Evolutionary conservation across 2,888 invertebrate genomes (phyloP).

Genomic region (Habrosyne pyritoides): DNA sequence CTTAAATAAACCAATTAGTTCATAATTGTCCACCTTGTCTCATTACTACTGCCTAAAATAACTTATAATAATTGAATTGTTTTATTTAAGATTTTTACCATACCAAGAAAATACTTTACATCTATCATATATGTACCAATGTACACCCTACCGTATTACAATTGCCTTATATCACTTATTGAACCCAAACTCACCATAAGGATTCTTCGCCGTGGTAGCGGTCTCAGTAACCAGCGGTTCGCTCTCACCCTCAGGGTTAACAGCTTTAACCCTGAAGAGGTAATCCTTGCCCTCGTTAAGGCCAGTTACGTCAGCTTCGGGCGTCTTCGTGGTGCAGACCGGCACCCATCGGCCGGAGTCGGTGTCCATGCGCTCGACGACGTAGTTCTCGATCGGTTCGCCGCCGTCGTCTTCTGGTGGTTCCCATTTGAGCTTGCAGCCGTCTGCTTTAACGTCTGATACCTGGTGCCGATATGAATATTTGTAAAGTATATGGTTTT

Average conservation of each 20-base stretch:
- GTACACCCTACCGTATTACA: too few relatives aligned
- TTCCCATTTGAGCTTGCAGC: constrained; percentile 97
- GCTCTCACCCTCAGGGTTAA: constrained; percentile 97
- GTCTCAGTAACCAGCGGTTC: constrained; percentile 97
- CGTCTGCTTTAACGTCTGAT: constrained; percentile 95
- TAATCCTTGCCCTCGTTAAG: constrained; percentile 99
- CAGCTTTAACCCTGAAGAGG: constrained; percentile 98
- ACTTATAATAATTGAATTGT: too few relatives aligned
- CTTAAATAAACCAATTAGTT: too few relatives aligned
- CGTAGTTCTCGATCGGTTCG: constrained; percentile 95
- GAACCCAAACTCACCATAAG: constrained; percentile 87
- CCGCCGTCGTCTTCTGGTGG: constrained; percentile 99
- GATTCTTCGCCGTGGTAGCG: constrained; percentile 98
- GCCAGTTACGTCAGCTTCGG: constrained; percentile 94
- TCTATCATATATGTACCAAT: too few relatives aligned
- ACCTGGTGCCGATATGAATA: constrained; percentile 61
- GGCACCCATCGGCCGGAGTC: constrained; percentile 97
- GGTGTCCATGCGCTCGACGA: constrained; percentile 98
- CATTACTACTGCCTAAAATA: too few relatives aligned
- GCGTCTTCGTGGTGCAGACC: constrained; percentile 87
- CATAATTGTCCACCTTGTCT: too few relatives aligned
- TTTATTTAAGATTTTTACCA: too few relatives aligned
- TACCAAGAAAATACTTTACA: too few relatives aligned
- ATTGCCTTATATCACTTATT: too few relatives aligned
- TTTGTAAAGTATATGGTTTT: too few relatives aligned